Evolutionary conservation across 2,113 vertebrate species (phyloP).

Genomic region (Carassius carassius): DNA sequence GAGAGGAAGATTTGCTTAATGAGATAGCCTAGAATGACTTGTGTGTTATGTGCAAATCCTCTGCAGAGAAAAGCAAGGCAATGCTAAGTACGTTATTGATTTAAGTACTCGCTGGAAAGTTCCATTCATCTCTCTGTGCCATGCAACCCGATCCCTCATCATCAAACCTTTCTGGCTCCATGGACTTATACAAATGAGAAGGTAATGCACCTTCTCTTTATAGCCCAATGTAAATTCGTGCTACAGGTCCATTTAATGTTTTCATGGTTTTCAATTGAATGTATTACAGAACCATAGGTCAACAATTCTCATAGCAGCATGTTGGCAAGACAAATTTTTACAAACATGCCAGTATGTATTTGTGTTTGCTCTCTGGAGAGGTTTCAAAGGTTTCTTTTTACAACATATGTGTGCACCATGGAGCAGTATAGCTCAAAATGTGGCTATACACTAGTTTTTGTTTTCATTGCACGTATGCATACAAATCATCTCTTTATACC

Average conservation of each 20-base stretch:
- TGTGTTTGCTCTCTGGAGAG: too few relatives aligned
- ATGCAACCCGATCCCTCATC: conserved; percentile 23
- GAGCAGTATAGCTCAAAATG: neutral
- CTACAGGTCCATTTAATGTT: neutral
- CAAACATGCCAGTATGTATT: too few relatives aligned
- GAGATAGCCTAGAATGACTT: conserved; percentile 41
- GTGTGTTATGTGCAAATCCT: conserved; percentile 2
- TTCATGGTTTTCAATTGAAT: neutral
- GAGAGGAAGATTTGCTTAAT: conserved; percentile 45
- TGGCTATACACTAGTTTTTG: neutral
- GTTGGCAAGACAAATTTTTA: too few relatives aligned
- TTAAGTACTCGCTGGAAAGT: conserved; percentile 44
- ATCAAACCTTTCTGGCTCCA: conserved; percentile 23
- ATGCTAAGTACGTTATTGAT: conserved; percentile 51
- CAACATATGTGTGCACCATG: neutral
- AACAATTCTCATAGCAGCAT: neutral
- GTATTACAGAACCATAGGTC: neutral
- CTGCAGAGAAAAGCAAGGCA: conserved; percentile 43
- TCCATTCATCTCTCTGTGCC: conserved; percentile 44
- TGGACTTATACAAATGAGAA: neutral
- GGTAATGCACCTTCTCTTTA: conserved; percentile 3
- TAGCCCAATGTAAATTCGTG: neutral
- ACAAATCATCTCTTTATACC: neutral
- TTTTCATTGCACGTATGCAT: neutral
- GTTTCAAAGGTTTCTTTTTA: too few relatives aligned